phyloP scores from a whole-genome alignment of 2,113 vertebrate genomes.

The Eolophus roseicapilla region DNA sequence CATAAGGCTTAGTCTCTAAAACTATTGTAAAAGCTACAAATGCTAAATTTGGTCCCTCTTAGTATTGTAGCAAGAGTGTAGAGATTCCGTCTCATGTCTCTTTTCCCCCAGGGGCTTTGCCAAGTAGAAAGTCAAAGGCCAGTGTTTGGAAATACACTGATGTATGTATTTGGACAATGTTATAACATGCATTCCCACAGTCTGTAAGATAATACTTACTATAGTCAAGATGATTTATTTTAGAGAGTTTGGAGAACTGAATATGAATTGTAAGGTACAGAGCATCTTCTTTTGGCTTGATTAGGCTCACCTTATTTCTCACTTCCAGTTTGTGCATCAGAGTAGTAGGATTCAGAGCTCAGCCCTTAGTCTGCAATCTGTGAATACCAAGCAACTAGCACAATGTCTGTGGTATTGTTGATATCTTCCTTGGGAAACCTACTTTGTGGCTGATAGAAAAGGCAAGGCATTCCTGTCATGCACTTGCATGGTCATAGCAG shows the following conservation, averaged over 20 bases:
- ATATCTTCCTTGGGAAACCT: neutral
- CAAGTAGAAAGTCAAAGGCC: neutral
- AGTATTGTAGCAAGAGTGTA: neutral
- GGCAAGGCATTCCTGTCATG: neutral
- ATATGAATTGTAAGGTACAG: neutral
- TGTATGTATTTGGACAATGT: neutral
- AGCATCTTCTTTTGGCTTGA: neutral
- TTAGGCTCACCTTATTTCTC: neutral
- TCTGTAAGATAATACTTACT: neutral
- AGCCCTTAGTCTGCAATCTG: neutral
- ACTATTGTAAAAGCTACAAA: neutral
- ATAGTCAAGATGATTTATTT: neutral
- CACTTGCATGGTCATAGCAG: neutral
- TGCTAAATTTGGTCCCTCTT: neutral
- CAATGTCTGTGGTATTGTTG: fast-evolving
- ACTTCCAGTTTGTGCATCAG: neutral
- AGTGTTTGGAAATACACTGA: neutral
- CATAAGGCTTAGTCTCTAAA: neutral
- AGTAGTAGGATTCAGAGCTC: neutral
- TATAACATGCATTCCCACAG: neutral
- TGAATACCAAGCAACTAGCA: neutral
- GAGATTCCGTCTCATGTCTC: neutral
- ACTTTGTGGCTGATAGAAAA: neutral
- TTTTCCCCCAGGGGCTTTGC: neutral
- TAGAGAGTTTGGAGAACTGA: neutral